Conservation (phyloP, 2,113 vertebrate species). For the Zapus hudsonius region DNA sequence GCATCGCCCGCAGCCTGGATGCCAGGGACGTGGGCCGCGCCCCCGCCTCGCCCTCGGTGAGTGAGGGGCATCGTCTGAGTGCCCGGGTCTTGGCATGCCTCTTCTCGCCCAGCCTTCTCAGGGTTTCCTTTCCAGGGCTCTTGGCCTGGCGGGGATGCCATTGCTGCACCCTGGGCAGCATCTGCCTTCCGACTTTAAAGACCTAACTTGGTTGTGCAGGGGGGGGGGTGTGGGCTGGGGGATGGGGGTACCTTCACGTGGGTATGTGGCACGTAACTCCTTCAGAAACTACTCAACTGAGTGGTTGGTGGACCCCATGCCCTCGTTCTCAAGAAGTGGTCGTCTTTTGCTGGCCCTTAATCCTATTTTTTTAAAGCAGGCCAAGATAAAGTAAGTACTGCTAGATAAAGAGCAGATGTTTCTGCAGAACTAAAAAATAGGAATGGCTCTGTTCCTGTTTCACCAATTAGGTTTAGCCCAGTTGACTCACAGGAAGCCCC, state of each 20-base stretch:
- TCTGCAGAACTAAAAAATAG: not conserved
- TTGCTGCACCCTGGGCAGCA: not conserved
- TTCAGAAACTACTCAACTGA: not conserved
- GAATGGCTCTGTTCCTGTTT: not conserved
- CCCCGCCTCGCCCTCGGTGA: accelerated
- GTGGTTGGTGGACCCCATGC: not conserved
- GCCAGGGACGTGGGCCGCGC: accelerated
- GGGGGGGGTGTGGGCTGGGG: not conserved
- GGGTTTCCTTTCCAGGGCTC: not conserved
- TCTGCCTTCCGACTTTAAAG: not conserved
- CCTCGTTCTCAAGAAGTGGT: not conserved
- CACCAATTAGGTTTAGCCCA: not conserved
- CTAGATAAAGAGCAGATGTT: not conserved
- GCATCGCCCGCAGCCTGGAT: not conserved
- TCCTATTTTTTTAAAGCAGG: not conserved
- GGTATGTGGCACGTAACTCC: too few relatives aligned
- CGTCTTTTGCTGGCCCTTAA: not conserved
- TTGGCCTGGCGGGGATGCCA: not conserved
- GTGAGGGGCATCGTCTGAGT: too few relatives aligned
- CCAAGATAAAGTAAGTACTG: not conserved
- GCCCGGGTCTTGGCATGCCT: accelerated
- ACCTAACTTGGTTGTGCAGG: not conserved
- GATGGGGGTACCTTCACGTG: not conserved
- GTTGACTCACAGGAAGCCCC: not conserved
- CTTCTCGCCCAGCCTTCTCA: not conserved